Evolutionary conservation across 2,888 invertebrate genomes (phyloP).

Genomic region (Pseudococcus longispinus): DNA sequence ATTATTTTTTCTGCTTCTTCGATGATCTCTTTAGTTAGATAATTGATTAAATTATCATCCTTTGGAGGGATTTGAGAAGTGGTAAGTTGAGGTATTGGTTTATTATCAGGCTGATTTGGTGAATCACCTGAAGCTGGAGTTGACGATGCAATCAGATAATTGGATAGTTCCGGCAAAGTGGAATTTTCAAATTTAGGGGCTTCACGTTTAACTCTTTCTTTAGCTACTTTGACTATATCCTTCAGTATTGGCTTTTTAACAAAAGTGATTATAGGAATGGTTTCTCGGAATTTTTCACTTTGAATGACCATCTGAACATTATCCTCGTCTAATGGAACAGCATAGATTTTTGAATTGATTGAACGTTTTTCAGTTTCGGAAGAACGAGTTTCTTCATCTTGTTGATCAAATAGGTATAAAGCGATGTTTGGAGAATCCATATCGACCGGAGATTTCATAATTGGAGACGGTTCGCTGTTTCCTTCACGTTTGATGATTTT

Average conservation of each 20-base stretch:
- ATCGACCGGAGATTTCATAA: background rate
- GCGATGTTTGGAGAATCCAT: background rate
- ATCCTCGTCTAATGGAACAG: background rate
- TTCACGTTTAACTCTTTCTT: background rate
- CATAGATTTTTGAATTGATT: background rate
- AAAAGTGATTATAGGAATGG: background rate
- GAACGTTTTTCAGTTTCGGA: background rate
- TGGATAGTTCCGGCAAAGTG: background rate
- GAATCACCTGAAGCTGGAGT: background rate
- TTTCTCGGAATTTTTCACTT: background rate
- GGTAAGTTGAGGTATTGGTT: background rate
- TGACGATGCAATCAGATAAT: background rate
- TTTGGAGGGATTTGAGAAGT: background rate
- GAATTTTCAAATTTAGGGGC: background rate
- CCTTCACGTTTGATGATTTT: background rate
- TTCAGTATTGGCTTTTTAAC: background rate
- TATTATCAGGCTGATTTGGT: background rate
- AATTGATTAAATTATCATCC: background rate
- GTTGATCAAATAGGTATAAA: background rate
- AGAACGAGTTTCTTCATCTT: background rate
- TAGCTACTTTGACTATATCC: background rate
- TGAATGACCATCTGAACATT: background rate
- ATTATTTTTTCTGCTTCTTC: background rate
- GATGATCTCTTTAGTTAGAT: background rate
- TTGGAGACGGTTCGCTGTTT: no score